phyloP scores from a whole-genome alignment of 2,888 invertebrate genomes.

The Syrphus vitripennis region DNA sequence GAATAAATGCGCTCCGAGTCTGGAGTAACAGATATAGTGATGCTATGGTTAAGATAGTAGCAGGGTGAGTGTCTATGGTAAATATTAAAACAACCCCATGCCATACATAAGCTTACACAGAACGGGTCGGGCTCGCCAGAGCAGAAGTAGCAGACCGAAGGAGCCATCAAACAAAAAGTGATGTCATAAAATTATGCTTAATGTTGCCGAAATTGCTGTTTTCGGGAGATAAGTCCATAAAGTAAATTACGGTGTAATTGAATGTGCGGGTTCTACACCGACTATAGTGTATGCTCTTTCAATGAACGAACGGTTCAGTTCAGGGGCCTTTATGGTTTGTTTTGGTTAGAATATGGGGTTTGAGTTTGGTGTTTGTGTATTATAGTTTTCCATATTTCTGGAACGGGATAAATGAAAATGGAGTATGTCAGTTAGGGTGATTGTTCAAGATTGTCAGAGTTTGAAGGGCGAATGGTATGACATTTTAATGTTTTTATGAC shows the following conservation, averaged over 20 bases:
- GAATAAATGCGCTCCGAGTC: constrained; percentile 1
- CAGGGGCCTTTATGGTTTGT: constrained; percentile 63
- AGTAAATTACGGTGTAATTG: constrained; percentile 80
- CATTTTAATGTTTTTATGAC: constrained; percentile 26
- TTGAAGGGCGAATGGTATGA: constrained; percentile 50
- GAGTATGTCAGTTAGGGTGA: constrained; percentile 63
- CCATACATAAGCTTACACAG: constrained; percentile 12
- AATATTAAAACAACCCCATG: constrained; percentile 62
- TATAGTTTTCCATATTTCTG: constrained; percentile 53
- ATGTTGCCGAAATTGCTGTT: constrained; percentile 80
- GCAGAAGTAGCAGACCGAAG: constrained; percentile 65
- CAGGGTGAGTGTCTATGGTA: constrained; percentile 62
- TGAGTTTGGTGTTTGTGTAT: not conserved
- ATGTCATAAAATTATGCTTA: constrained; percentile 81
- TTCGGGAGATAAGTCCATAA: constrained; percentile 79
- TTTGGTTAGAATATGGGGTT: constrained; percentile 47
- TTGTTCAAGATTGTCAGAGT: constrained; percentile 61
- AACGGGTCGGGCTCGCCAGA: not conserved
- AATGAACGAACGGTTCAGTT: constrained; percentile 1
- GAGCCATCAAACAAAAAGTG: constrained; percentile 75
- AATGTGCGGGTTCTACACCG: constrained; percentile 76
- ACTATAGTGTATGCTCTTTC: constrained; percentile 26
- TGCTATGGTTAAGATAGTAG: constrained; percentile 50
- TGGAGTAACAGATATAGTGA: constrained; percentile 46
- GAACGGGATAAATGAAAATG: constrained; percentile 28